Evolutionary conservation across 2,888 invertebrate genomes (phyloP).

Genomic region (Dione vanillae): DNA sequence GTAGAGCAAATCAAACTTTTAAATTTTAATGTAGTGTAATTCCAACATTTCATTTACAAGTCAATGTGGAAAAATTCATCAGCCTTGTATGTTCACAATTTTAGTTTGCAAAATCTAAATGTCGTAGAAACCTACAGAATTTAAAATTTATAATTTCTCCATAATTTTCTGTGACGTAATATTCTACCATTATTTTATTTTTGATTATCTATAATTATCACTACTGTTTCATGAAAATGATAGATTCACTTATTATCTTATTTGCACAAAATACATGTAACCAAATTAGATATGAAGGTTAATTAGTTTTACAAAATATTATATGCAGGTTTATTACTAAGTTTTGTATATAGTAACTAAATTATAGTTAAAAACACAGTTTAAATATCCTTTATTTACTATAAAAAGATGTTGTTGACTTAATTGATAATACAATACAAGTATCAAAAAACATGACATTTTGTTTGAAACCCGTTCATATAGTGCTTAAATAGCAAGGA

Average conservation of each 20-base stretch:
- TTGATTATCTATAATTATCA: neutral
- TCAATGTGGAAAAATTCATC: neutral
- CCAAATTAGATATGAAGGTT: slow-evolving; percentile 23
- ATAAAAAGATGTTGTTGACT: too few species aligned
- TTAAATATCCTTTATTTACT: too few species aligned
- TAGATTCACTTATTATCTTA: neutral
- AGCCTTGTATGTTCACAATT: slow-evolving; percentile 1
- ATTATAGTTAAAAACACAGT: neutral
- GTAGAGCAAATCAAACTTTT: too few species aligned
- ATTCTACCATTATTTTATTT: neutral
- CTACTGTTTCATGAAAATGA: neutral
- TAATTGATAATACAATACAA: too few species aligned
- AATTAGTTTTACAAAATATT: neutral
- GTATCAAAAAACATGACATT: slow-evolving; percentile 45
- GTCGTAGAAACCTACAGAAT: neutral
- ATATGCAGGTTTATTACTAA: neutral
- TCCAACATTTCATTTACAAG: neutral
- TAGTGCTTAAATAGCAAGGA: slow-evolving; percentile 42
- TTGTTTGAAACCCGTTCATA: slow-evolving; percentile 39
- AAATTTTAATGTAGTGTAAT: too few species aligned
- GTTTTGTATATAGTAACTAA: neutral
- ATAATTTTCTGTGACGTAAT: neutral
- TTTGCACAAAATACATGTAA: neutral
- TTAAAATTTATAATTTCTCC: neutral
- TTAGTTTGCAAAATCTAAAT: neutral